Conservation (phyloP, 2,888 invertebrate genomes). For the Sycophila texana region DNA sequence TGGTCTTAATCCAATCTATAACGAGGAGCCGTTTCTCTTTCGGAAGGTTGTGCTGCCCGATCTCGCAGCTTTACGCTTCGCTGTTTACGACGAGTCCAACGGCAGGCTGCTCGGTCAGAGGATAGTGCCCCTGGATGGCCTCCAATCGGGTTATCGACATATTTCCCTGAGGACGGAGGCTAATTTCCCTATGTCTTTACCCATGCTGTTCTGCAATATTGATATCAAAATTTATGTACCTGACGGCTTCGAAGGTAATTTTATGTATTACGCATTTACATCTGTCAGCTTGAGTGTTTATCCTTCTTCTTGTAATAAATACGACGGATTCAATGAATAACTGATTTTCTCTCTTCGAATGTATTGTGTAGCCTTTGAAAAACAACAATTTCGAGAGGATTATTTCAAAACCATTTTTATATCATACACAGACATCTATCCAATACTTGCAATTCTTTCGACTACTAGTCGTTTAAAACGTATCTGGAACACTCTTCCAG, state of each 20-base stretch:
- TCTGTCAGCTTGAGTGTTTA: no score
- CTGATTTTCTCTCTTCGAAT: no score
- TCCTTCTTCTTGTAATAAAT: no score
- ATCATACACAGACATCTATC: no score
- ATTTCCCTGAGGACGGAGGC: constrained; percentile 98
- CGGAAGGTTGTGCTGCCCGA: constrained; percentile 99
- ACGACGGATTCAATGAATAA: no score
- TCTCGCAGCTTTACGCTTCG: constrained; percentile 96
- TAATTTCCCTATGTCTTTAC: constrained; percentile 98
- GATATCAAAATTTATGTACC: constrained; percentile 99
- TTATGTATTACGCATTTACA: background rate
- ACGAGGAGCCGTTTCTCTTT: constrained; percentile 98
- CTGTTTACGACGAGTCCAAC: constrained; percentile 96
- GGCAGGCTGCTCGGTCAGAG: constrained; percentile 97
- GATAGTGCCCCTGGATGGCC: constrained; percentile 97
- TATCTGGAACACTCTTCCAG: no score
- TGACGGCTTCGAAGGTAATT: constrained; percentile 94
- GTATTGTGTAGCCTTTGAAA: no score
- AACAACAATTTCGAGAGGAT: background rate
- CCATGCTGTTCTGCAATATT: constrained; percentile 99
- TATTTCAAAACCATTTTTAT: no score
- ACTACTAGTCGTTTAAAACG: no score
- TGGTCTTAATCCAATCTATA: constrained; percentile 99
- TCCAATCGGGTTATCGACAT: constrained; percentile 98
- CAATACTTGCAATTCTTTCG: no score